Base-by-base conservation (phyloP, 2,888 invertebrate genomes). In the Tanytarsus gracilentus region DNA sequence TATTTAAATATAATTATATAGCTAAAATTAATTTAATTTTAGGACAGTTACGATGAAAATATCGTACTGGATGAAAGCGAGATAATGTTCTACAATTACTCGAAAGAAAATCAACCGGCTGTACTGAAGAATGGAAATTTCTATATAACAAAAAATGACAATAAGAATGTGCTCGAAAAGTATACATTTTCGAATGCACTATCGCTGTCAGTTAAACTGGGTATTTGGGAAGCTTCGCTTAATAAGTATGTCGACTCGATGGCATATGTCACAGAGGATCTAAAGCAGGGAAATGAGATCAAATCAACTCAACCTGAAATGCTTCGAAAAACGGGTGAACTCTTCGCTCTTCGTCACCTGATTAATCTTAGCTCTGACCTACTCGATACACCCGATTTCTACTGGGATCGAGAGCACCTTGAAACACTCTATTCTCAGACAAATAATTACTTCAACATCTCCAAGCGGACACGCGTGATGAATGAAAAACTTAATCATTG, bases 401-500 rank as follows among this genome's bases (percentile, higher is more conserved):
- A 98, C 75, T 98, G 98, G 98, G 97, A 98, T 68, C 82, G 93
- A 59, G 93, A 95, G 66, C 80, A 88, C 60, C 76, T 97, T 27
- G 97, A 97, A 75, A 76, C 75, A 1, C 77, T 97, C 5, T 98
- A 95, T 73, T 80, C 84, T 62, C 83, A 85, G 68, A 87, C 88
- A 0, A 87, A 86, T 63, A 79, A 81, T 2, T 91, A 96, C 74
- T 89, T 96, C 68, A 86, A 84, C 64, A 89, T 96, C 63, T 76
- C 83, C 0, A 81, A 89, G 66, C 78, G 97, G 63, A 94, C 94
- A 7, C 85, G 81, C 77, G 90, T 96, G 0, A 84, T 98, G 79
- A 97, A 98, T 75, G 94, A 94, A 71, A 94, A 96, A 67, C 78
- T 98, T 39, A 87, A 87, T 66, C 95, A 97, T 72, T 98, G 98